Evolutionary conservation across 2,888 invertebrate genomes (phyloP), one percentile per base, ranked within the genome.

Genomic region (Linhomoeus sp.): DNA sequence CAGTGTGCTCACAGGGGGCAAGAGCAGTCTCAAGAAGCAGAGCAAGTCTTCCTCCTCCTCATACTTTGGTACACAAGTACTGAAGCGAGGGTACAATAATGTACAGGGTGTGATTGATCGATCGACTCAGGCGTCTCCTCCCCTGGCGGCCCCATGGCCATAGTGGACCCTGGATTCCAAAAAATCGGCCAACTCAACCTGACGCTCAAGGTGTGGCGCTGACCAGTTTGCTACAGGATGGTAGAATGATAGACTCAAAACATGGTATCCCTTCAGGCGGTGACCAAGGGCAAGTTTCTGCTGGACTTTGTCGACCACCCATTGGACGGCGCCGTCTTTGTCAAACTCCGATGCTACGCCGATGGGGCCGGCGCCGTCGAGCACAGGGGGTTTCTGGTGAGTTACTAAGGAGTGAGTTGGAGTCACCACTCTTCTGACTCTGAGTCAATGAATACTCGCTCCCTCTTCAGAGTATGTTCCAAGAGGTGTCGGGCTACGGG

Each of bases 401-500:
- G 58, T 52, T 26, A 17, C n/a, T n/a, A n/a, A n/a, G n/a, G n/a
- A n/a, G n/a, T n/a, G n/a, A n/a, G n/a, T n/a, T n/a, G n/a, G n/a
- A n/a, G n/a, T n/a, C n/a, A n/a, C n/a, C n/a, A n/a, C n/a, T n/a
- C n/a, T n/a, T n/a, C n/a, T n/a, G n/a, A n/a, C n/a, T n/a, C n/a
- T n/a, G n/a, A n/a, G n/a, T n/a, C n/a, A n/a, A n/a, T n/a, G n/a
- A n/a, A n/a, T n/a, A n/a, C n/a, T n/a, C n/a, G n/a, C n/a, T n/a
- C n/a, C n/a, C n/a, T n/a, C n/a, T 12, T 29, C 55, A 71, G 64
- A 92, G 88, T 0, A 85, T 92, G 75, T 94, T 87, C 70, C 87
- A 90, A 66, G 90, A 92, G 66, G 79, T 90, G 33, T 80, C 80
- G 47, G 92, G 92, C 0, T 79, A 87, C 54, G 92, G 90, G 2